These are phyloP conservation scores for Acronicta psi DNA, from an alignment of 2,888 invertebrate genomes.

Conservation along the genomic window DNA sequence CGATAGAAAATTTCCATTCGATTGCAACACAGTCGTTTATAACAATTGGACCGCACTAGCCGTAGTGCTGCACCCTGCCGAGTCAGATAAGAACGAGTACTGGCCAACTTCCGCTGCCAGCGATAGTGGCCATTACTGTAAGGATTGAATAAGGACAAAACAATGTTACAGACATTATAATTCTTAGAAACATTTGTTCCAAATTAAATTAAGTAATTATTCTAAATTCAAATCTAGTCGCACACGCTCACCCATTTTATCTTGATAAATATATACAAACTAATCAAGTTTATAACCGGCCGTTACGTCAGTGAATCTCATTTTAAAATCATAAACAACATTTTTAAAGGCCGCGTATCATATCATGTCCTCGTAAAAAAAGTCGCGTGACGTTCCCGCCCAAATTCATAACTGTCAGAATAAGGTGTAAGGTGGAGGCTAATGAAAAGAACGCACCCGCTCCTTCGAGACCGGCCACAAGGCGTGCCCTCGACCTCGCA, in stretches of 20 bases:
- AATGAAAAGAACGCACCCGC: constrained; percentile 86
- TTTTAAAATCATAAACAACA: constrained; percentile 34
- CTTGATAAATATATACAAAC: constrained; percentile 1
- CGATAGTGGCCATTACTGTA: constrained; percentile 67
- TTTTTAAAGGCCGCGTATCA: constrained; percentile 32
- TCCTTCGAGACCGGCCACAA: constrained; percentile 83
- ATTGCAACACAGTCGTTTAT: constrained; percentile 54
- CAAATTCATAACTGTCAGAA: constrained; percentile 81
- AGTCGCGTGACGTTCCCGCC: constrained; percentile 85
- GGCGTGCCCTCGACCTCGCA: constrained; percentile 75
- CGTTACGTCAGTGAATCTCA: constrained; percentile 10
- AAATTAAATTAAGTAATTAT: constrained; percentile 14
- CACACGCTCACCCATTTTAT: not conserved
- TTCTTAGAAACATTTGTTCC: constrained; percentile 58
- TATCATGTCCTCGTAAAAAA: constrained; percentile 57
- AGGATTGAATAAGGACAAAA: constrained; percentile 67
- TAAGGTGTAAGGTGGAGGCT: constrained; percentile 77
- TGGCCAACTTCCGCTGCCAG: constrained; percentile 72
- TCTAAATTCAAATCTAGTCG: constrained; percentile 15
- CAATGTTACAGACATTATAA: constrained; percentile 55
- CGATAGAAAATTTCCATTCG: constrained; percentile 19
- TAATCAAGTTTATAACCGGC: not conserved
- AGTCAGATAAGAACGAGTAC: constrained; percentile 74
- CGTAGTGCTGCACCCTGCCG: constrained; percentile 37
- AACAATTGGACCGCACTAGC: constrained; percentile 48